Conservation (phyloP, 2,888 invertebrate species). For the Schrankia costaestrigalis region DNA sequence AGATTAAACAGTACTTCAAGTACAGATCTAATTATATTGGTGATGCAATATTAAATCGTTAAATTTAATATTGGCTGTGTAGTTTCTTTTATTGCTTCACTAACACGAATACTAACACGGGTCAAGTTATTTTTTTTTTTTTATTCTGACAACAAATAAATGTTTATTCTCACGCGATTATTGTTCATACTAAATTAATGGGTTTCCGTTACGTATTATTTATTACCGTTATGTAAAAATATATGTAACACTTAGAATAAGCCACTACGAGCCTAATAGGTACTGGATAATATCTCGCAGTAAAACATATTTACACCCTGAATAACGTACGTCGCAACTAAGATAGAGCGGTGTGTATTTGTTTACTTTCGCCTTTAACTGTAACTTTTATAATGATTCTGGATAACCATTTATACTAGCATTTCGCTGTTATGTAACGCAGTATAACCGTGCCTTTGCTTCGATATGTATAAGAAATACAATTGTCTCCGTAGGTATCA, state of each 20-base stretch:
- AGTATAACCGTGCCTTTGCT: too few relatives aligned
- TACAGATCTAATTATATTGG: slow-evolving; percentile 52
- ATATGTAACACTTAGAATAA: slow-evolving; percentile 31
- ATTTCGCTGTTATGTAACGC: too few relatives aligned
- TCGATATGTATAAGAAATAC: too few relatives aligned
- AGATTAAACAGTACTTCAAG: slow-evolving; percentile 29
- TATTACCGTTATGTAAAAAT: slow-evolving; percentile 49
- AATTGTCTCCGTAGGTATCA: too few relatives aligned
- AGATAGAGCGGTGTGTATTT: too few relatives aligned
- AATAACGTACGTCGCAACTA: too few relatives aligned
- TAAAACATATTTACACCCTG: too few relatives aligned
- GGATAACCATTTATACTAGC: too few relatives aligned
- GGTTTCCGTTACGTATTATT: slow-evolving; percentile 47
- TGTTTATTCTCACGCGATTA: slow-evolving; percentile 75
- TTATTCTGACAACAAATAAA: slow-evolving; percentile 60
- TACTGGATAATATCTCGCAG: too few relatives aligned
- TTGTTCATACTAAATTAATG: slow-evolving; percentile 60
- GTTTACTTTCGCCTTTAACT: too few relatives aligned
- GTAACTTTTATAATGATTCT: too few relatives aligned
- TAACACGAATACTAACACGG: slow-evolving; percentile 67
- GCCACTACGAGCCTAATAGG: too few relatives aligned
- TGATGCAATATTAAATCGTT: slow-evolving; percentile 76
- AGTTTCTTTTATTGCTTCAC: slow-evolving; percentile 76
- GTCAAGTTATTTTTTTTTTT: slow-evolving; percentile 64
- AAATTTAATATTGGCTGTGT: slow-evolving; percentile 76